A percentile compares a stretch with the other conserved stretches of the same genome.
Evolutionary conservation across 2,888 invertebrate species (phyloP).

Genomic region (Tipula helvola): DNA sequence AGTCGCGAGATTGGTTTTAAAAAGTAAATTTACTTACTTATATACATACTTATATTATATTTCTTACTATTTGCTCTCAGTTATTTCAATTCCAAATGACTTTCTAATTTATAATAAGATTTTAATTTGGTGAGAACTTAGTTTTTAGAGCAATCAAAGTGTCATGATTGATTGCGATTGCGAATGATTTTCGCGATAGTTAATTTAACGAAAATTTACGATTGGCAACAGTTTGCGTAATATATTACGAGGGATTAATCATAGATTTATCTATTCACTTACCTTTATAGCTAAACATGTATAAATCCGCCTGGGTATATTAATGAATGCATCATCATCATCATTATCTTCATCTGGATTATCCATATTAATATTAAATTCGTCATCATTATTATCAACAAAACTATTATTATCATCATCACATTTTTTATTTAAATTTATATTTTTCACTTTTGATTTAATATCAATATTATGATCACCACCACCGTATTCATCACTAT

Average conservation of each 20-base stretch:
- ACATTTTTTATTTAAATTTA: conserved; percentile 8
- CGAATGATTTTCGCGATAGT: not conserved
- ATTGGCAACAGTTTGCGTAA: not conserved
- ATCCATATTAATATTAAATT: conserved; percentile 5
- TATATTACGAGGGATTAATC: not conserved
- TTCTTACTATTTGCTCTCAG: not conserved
- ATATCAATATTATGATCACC: not conserved
- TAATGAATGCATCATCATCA: conserved; percentile 16
- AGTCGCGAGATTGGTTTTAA: not conserved
- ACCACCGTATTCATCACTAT: conserved; percentile 4
- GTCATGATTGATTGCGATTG: not conserved
- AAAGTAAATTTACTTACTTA: not conserved
- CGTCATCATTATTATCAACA: conserved; percentile 4
- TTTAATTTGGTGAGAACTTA: not conserved
- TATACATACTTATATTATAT: not conserved
- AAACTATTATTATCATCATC: not conserved
- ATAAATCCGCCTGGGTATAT: conserved; percentile 50
- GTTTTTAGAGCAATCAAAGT: not conserved
- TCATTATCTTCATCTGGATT: conserved; percentile 1
- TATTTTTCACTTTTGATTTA: conserved; percentile 12
- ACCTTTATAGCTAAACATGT: conserved; percentile 70
- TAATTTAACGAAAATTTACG: not conserved
- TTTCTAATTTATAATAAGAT: not conserved
- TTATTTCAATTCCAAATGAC: not conserved
- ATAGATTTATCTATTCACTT: conserved; percentile 30